A percentile compares a stretch with the other conserved stretches of the same genome.
Evolutionary conservation across 92 coral and sea anemone genomes (phyloP).

Genomic region (Blastomussa wellsi): DNA sequence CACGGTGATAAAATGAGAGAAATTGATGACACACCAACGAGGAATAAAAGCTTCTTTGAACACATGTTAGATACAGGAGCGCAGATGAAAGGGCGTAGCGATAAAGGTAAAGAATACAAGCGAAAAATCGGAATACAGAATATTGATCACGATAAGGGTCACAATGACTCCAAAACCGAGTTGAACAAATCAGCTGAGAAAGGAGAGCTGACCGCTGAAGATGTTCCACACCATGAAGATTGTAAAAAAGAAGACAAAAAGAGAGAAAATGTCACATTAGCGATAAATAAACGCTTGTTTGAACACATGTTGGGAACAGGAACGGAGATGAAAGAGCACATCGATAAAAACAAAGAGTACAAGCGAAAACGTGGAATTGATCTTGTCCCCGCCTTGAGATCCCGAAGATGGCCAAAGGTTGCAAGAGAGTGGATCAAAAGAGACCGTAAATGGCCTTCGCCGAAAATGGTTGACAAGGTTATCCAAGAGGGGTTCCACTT

Average conservation of each 20-base stretch:
- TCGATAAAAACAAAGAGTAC: background rate
- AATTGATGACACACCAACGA: no score
- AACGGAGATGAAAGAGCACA: background rate
- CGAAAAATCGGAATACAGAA: no score
- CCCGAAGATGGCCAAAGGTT: slow-evolving; percentile 76
- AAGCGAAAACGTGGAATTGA: slow-evolving; percentile 28
- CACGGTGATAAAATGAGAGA: no score
- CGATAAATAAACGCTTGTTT: no score
- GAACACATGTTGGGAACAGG: background rate
- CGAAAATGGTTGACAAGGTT: slow-evolving; percentile 44
- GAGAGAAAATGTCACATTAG: background rate
- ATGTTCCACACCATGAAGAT: background rate
- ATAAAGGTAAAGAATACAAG: no score
- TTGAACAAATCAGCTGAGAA: background rate
- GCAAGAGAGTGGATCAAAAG: slow-evolving; percentile 75
- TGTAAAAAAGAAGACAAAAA: background rate
- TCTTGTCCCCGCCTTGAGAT: slow-evolving; percentile 75
- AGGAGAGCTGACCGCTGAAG: background rate
- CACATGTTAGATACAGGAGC: no score
- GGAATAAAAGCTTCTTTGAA: no score
- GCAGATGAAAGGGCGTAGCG: no score
- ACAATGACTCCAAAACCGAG: background rate
- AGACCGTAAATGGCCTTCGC: slow-evolving; percentile 75
- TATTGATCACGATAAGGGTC: no score
- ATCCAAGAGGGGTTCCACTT: slow-evolving; percentile 68